Base-by-base conservation (phyloP, 2,113 vertebrate genomes). In the Balaeniceps rex region DNA sequence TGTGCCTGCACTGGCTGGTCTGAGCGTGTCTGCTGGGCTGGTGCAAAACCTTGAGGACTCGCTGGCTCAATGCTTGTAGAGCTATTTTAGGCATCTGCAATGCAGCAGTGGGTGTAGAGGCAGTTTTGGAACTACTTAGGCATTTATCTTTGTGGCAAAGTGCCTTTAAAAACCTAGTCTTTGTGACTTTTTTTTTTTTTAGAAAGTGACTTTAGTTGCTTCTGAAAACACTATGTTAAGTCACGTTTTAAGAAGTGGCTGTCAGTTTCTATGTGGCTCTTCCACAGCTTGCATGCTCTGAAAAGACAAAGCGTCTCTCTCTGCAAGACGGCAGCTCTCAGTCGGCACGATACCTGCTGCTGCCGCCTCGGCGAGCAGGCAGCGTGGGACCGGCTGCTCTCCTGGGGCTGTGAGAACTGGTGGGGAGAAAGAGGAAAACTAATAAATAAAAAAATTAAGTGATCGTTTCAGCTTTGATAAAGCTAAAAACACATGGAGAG, bases 321-420 rank as follows among this genome's bases (percentile, higher is more conserved):
- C 7, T 10, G 64, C 14, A 1, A 10, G 69, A 21, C 12, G 33
- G n/a, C 22, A 15, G 38, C 70, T 29, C 54, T 28, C 6, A 6
- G 46, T 23, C 0, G 2, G 19, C 0, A 5, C 1, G 19, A 12
- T 34, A 12, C 34, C 55, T 4, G 14, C 34, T 12, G 51, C 47
- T 1, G 14, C 60, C 19, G 14, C 60, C 19, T 21, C 4, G 10
- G 11, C 0, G 4, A 40, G 66, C 19, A 5, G 69, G 69, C 26
- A 26, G 34, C 2, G 2, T 18, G 51, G 42, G n/a, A 12, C 42
- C 3, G 5, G 29, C 44, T 1, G 7, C 42, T 31, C 46, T 44
- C 18, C 23, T 18, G 54, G 26, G 28, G 21, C 10, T 1, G 1
- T 3, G 4, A 14, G 14, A 47, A 29, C 44, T 0, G 11, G 49